Evolutionary conservation across 2,113 vertebrate genomes (phyloP).

Genomic region (Raphicerus campestris): DNA sequence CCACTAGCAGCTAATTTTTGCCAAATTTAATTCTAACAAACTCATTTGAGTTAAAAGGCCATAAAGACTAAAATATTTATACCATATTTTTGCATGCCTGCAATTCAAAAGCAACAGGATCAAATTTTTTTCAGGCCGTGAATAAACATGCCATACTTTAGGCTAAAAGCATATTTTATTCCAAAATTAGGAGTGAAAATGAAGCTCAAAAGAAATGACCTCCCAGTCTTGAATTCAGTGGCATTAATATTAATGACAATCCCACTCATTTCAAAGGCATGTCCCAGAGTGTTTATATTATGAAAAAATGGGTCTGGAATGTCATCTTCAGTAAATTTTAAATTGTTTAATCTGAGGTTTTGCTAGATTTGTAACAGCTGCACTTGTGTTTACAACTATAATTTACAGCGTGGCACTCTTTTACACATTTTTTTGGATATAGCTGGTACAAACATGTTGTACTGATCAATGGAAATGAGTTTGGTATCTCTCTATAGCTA

Average conservation of each 20-base stretch:
- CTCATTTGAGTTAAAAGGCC: slow-evolving; percentile 27
- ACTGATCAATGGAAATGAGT: slow-evolving; percentile 17
- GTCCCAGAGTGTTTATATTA: slow-evolving; percentile 51
- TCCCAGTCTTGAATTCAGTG: slow-evolving; percentile 32
- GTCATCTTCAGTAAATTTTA: slow-evolving; percentile 40
- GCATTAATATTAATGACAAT: slow-evolving; percentile 50
- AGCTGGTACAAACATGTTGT: slow-evolving; percentile 16
- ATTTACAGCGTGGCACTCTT: slow-evolving; percentile 35
- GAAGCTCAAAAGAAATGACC: slow-evolving; percentile 9
- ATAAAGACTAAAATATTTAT: not conserved
- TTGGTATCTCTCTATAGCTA: not conserved
- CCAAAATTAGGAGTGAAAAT: slow-evolving; percentile 50
- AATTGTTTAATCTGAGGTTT: slow-evolving; percentile 62
- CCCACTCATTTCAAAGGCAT: slow-evolving; percentile 58
- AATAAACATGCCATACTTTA: slow-evolving; percentile 41
- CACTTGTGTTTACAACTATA: slow-evolving; percentile 18
- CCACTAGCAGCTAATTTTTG: slow-evolving; percentile 44
- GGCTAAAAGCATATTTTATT: slow-evolving; percentile 48
- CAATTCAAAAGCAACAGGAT: slow-evolving; percentile 45
- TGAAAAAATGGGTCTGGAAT: slow-evolving; percentile 51
- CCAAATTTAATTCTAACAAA: slow-evolving; percentile 42
- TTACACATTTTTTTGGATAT: slow-evolving; percentile 42
- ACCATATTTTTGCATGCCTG: slow-evolving; percentile 11
- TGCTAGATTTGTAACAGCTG: slow-evolving; percentile 61
- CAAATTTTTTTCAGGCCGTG: slow-evolving; percentile 42